Evolutionary conservation across 2,797 vertebrate genomes (phyloP).

Genomic region (Alfaro cultratus): DNA sequence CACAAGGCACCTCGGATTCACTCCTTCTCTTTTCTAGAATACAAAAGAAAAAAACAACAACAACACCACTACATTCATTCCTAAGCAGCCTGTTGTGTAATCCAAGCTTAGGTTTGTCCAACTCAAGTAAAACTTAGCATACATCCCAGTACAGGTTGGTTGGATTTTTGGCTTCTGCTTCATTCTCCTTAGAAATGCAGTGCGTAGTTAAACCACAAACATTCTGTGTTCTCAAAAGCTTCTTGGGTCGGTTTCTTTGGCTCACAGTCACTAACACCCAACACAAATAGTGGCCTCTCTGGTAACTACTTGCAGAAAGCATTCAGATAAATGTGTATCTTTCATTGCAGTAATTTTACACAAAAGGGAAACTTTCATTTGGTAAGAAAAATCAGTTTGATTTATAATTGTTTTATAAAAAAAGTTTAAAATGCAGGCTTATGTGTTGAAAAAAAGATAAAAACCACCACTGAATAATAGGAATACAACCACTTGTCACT

Average conservation of each 20-base stretch:
- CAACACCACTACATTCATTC: conserved; percentile 38
- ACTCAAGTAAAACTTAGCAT: conserved; percentile 19
- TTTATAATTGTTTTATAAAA: neutral
- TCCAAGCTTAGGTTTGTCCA: conserved; percentile 3
- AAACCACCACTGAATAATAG: neutral
- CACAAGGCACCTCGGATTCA: conserved; percentile 34
- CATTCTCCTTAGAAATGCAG: neutral
- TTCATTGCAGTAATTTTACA: neutral
- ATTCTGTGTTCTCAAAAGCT: neutral
- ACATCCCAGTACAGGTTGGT: neutral
- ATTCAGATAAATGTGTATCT: neutral
- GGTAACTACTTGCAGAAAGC: neutral
- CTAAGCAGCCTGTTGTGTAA: conserved; percentile 55
- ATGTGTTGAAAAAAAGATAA: neutral
- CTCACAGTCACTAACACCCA: neutral
- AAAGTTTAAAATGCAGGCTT: neutral
- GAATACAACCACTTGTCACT: neutral
- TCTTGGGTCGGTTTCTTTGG: neutral
- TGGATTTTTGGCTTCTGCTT: neutral
- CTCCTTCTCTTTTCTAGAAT: conserved; percentile 4
- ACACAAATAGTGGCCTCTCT: neutral
- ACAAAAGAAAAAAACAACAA: conserved; percentile 16
- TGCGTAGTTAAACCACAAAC: neutral
- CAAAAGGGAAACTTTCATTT: neutral
- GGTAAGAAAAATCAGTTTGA: neutral